Conservation (phyloP, 2,797 vertebrate genomes). For the Antennarius maculatus region DNA sequence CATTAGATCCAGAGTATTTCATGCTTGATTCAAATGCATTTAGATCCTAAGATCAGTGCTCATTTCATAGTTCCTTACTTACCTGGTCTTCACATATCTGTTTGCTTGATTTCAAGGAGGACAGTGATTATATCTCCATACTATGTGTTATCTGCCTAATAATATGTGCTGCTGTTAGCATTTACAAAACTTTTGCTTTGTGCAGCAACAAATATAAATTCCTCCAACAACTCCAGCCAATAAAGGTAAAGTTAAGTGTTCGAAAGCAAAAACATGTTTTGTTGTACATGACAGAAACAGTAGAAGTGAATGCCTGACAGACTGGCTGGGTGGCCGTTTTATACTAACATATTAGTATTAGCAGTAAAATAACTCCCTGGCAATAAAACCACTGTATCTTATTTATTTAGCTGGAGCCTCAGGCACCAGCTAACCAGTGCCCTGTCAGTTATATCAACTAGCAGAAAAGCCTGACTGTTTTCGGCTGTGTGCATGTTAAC, state of each 20-base stretch:
- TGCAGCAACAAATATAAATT: no score
- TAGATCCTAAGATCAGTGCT: no score
- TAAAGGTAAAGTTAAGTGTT: not conserved
- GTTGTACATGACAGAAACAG: slow-evolving; percentile 20
- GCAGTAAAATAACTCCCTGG: slow-evolving; percentile 50
- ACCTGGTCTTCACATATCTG: not conserved
- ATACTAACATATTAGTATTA: slow-evolving; percentile 55
- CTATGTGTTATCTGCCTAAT: not conserved
- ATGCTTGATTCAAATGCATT: no score
- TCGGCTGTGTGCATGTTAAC: slow-evolving; percentile 6
- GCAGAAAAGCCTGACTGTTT: slow-evolving; percentile 36
- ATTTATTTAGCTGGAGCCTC: slow-evolving; percentile 55
- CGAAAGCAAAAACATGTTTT: slow-evolving; percentile 19
- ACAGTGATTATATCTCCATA: not conserved
- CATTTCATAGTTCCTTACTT: not conserved
- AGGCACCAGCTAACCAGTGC: slow-evolving; percentile 49
- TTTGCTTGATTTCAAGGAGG: not conserved
- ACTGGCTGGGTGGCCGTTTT: slow-evolving; percentile 28
- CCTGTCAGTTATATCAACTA: slow-evolving; percentile 43
- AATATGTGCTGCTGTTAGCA: not conserved
- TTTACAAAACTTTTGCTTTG: no score
- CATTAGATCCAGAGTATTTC: no score
- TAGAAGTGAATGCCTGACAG: slow-evolving; percentile 10
- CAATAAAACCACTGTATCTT: slow-evolving; percentile 50
- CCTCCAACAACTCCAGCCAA: no score